These are phyloP conservation scores for Halcyon badia DNA, from an alignment of 2,797 vertebrate genomes.

Conservation along the genomic window DNA sequence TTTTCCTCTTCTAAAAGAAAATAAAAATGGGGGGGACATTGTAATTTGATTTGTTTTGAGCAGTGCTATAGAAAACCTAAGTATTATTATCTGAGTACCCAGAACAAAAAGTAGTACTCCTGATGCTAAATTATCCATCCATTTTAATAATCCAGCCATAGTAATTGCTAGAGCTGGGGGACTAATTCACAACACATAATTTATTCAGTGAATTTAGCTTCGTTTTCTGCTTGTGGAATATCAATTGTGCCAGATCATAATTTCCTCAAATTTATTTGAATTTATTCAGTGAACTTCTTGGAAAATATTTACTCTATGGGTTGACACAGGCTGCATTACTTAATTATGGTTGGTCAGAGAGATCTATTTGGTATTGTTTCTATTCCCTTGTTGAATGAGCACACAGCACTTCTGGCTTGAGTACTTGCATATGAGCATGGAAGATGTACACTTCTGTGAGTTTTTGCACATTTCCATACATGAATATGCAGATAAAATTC, in stretches of 20 bases:
- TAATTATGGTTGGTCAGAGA: constrained; percentile 64
- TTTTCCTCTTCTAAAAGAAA: not conserved
- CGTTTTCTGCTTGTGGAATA: constrained; percentile 49
- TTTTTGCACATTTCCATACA: constrained; percentile 47
- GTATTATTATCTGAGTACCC: not conserved
- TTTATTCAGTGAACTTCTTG: constrained; percentile 57
- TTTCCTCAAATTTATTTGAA: constrained; percentile 65
- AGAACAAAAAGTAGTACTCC: constrained; percentile 9
- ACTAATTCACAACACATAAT: constrained; percentile 52
- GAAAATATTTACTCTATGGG: constrained; percentile 68
- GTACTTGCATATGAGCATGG: not conserved
- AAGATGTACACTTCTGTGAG: constrained; percentile 36
- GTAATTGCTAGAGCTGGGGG: constrained; percentile 32
- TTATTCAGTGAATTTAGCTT: constrained; percentile 52
- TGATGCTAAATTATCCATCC: constrained; percentile 24
- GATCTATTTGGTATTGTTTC: constrained; percentile 62
- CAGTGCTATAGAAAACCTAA: not conserved
- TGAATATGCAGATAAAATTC: constrained; percentile 43
- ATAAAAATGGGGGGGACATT: not conserved
- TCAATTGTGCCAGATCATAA: constrained; percentile 37
- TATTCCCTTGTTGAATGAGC: constrained; percentile 64
- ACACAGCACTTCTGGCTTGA: constrained; percentile 51
- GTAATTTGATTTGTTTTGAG: not conserved
- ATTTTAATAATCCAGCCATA: constrained; percentile 36
- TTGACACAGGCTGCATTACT: constrained; percentile 67